These are phyloP conservation scores for Chrysotoxum bicinctum DNA, from an alignment of 2,888 invertebrate species.

Conservation along the genomic window DNA sequence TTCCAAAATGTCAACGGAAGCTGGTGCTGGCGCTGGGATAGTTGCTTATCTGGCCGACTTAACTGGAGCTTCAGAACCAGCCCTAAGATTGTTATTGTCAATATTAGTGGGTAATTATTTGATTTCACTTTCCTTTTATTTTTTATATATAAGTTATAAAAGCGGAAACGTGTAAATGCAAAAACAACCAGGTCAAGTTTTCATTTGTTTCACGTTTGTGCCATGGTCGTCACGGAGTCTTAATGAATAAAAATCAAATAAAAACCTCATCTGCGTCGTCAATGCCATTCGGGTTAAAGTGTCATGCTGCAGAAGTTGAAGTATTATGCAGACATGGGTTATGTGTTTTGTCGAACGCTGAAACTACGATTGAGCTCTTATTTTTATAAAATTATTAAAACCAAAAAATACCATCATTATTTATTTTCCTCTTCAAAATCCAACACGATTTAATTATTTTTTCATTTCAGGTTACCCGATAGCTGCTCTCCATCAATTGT, in stretches of 20 bases:
- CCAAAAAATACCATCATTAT: too few species aligned
- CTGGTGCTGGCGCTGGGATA: not conserved
- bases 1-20: constrained; percentile 6
- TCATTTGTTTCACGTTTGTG: not conserved
- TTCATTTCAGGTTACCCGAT: constrained; percentile 87
- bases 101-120: constrained; percentile 84
- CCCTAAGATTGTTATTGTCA: constrained; percentile 85
- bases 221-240: not conserved
- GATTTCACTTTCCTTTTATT: not conserved
- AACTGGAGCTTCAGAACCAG: constrained; percentile 85
- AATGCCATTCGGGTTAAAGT: not conserved
- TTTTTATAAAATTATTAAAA: too few species aligned
- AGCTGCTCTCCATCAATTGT: constrained; percentile 85
- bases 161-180: not conserved
- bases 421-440: too few species aligned
- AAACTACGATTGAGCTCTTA: too few species aligned
- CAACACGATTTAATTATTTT: not conserved
- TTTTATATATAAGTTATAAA: not conserved
- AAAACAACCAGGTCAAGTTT: not conserved
- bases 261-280: too few species aligned
- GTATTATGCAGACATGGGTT: too few species aligned
- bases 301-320: not conserved
- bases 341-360: too few species aligned
- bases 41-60: constrained; percentile 80
- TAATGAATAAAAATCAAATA: too few species aligned